These are phyloP conservation scores for Felis catus DNA, from an alignment of 2,113 vertebrate species.

Conservation along the genomic window F.catus_Fca126_mat1.0 CM031420.1:77766001-77766500, in stretches of 20 bases:
- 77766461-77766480: neutral
- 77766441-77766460: neutral
- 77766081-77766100: neutral
- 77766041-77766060: neutral
- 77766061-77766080: neutral
- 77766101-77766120: neutral
- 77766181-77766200: neutral
- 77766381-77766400: neutral
- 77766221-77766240: neutral
- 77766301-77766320: neutral
- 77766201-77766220: neutral
- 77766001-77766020: neutral
- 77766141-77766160: neutral
- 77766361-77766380: neutral
- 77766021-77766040: neutral
- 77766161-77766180: neutral
- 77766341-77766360: neutral
- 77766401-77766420: neutral
- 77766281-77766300: neutral
- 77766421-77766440: neutral
- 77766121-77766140: neutral
- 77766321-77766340: neutral
- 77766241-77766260: neutral
- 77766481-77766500: neutral
- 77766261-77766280: neutral